Evolutionary conservation across 2,797 vertebrate genomes (phyloP).

Genomic region (Argentina silus): DNA sequence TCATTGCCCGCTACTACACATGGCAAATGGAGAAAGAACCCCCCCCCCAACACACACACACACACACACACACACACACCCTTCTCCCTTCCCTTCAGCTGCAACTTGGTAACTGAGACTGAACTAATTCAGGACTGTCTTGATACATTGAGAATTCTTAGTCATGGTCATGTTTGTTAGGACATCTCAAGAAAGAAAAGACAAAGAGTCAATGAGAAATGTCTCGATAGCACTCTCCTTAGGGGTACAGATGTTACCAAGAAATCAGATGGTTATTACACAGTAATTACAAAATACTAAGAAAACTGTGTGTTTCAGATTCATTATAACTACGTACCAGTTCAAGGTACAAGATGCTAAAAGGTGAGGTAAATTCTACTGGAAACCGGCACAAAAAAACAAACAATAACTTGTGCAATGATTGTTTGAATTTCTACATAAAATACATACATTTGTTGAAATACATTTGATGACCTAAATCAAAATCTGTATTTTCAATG

Average conservation of each 20-base stretch:
- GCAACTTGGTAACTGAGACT: slow-evolving; percentile 47
- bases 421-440: too few species aligned
- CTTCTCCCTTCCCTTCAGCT: slow-evolving; percentile 30
- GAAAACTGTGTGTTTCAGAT: too few species aligned
- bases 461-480: neutral
- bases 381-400: too few species aligned
- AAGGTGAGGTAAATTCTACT: too few species aligned
- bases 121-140: neutral
- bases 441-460: too few species aligned
- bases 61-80: too few species aligned
- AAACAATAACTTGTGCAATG: too few species aligned
- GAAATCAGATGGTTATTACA: too few species aligned
- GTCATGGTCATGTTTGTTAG: slow-evolving; percentile 10
- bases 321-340: too few species aligned
- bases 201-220: slow-evolving; percentile 7
- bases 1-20: slow-evolving; percentile 66
- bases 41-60: slow-evolving; percentile 34
- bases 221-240: neutral
- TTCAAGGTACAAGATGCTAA: too few species aligned
- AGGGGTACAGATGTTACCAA: neutral
- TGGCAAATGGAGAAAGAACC: slow-evolving; percentile 59
- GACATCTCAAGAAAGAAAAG: neutral
- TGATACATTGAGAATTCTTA: neutral
- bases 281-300: too few species aligned
- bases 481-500: neutral